Base-by-base conservation (phyloP, 2,888 invertebrate genomes). In the Napeogenes sylphis region DNA sequence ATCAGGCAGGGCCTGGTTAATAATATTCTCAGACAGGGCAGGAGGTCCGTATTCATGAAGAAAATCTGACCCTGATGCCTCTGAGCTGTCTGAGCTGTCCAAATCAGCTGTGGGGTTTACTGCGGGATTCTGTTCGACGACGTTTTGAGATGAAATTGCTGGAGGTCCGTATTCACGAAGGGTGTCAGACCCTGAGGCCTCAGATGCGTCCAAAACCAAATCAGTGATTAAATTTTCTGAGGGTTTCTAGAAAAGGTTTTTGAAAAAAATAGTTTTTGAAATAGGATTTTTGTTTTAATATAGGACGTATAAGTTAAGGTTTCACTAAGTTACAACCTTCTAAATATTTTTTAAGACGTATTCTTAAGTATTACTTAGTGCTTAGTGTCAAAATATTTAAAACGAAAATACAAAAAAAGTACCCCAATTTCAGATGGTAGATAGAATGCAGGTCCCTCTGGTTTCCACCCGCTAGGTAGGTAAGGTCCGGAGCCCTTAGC, bases 21-120 rank as follows among this genome's bases (percentile, higher is more conserved):
- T 74, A 4, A 77, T 67, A n/a, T 81, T 78, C 45, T 77, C 76
- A 10, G 77, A 71, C 30, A 51, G 12, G 3, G 89, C 90, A 4
- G 92, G 91, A 8, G 92, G 90, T n/a, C 87, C 87, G 64, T 92
- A 92, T 64, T 90, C 86, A 61, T 84, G 84, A n/a, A 92, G 87
- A 56, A 87, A 85, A 59, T 91, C 89, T 6, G 90, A 90, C 0
- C 89, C 88, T 35, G 91, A 89, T 3, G 89, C 85, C 61, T 87
- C 89, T 0, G 87, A 84, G 45, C 85, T 85, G 68, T 87, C 89
- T 0, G 87, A 84, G 45, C 85, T 85, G 68, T 80, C 75, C 13
- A 82, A 77, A 55, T 90, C 90, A 69, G 83, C 80, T 35, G 84
- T 74, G n/a, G 87, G 85, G 67, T 80, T 85, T 63, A 83, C 85